These are phyloP conservation scores for Oscheius onirici DNA, from an alignment of 2,888 invertebrate species.

Conservation along the genomic window DNA sequence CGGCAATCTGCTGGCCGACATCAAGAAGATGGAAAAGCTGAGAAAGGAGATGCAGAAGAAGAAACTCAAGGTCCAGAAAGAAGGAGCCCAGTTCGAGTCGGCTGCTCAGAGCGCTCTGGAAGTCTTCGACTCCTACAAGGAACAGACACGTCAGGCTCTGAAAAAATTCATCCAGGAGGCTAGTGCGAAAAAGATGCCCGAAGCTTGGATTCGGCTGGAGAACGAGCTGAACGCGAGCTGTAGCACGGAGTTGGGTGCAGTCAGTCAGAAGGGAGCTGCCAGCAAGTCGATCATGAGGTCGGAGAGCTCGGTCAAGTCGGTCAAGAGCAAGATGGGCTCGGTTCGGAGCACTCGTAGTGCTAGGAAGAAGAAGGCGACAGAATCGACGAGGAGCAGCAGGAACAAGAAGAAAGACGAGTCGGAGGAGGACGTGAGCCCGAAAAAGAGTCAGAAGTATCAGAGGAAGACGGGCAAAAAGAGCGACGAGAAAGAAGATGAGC, in stretches of 20 bases:
- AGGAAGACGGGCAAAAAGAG: neutral
- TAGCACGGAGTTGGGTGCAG: neutral
- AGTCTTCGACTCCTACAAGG: neutral
- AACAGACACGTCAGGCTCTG: neutral
- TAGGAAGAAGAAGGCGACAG: neutral
- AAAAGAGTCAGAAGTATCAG: neutral
- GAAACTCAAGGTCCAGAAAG: neutral
- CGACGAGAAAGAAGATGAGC: neutral
- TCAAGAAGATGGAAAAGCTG: neutral
- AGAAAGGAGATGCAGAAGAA: neutral
- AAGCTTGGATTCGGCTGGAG: neutral
- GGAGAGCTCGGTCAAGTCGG: neutral
- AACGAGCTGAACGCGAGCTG: neutral
- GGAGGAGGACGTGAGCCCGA: neutral
- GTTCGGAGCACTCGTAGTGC: neutral
- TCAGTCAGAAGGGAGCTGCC: neutral
- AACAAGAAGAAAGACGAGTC: neutral
- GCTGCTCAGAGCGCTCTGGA: neutral
- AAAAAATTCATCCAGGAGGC: neutral
- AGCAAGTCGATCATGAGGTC: neutral
- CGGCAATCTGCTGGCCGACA: neutral
- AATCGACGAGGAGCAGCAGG: neutral
- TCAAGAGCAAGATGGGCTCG: neutral
- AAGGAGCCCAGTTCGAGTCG: neutral
- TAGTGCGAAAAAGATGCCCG: neutral